Percentiles rank a stretch among this genome's conserved stretches.
phyloP scores from a whole-genome alignment of 2,888 invertebrate species.

The Anticlea derivata region DNA sequence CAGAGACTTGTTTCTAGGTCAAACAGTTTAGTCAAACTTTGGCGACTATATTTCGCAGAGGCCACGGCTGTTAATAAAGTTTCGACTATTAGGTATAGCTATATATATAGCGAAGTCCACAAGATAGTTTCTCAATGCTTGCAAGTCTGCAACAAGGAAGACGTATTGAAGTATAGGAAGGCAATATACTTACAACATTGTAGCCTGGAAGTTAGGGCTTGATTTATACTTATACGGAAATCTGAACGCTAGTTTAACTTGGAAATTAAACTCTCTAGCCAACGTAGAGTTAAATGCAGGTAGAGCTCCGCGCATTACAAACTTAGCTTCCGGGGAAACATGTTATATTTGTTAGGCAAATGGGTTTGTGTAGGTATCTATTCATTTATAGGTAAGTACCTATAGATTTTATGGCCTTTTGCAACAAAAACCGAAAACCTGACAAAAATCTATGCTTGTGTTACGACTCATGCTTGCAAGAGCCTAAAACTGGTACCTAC shows the following conservation, averaged over 20 bases:
- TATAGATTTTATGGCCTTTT: too few species aligned
- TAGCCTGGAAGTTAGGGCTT: conserved; percentile 16
- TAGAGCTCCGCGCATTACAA: conserved; percentile 10
- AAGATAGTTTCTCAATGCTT: background rate
- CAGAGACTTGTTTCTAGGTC: background rate
- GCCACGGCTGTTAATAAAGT: too few species aligned
- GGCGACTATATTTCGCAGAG: too few species aligned
- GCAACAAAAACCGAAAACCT: too few species aligned
- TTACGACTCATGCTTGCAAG: too few species aligned
- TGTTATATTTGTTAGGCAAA: too few species aligned
- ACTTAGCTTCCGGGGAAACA: conserved; percentile 5
- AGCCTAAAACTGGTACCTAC: too few species aligned
- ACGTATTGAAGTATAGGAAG: conserved; percentile 22
- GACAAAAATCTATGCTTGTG: too few species aligned
- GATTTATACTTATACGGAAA: conserved; percentile 22
- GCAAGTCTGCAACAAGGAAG: conserved; percentile 17
- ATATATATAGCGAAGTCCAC: background rate
- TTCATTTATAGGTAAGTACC: too few species aligned
- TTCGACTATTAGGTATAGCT: background rate
- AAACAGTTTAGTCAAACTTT: background rate
- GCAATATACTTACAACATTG: conserved; percentile 16
- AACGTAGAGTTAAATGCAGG: conserved; percentile 12
- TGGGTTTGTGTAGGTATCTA: too few species aligned
- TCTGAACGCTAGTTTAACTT: conserved; percentile 17
- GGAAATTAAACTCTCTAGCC: conserved; percentile 20